Base-by-base conservation (phyloP, 2,797 vertebrate species). In the Siniperca undulata region DNA sequence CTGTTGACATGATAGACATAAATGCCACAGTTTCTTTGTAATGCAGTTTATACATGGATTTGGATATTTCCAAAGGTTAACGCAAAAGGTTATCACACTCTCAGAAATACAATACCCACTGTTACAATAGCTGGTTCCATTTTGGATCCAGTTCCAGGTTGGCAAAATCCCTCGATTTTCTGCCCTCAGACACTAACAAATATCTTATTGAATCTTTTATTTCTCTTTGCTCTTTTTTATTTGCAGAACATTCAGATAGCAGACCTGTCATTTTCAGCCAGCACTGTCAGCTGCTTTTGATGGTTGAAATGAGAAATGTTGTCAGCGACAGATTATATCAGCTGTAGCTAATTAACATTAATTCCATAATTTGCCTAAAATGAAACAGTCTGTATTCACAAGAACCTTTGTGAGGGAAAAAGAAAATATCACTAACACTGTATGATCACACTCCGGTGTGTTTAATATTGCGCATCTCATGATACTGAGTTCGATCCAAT, bases 51-150 rank as follows among this genome's bases (percentile, higher is more conserved):
- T 36, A 11, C 16, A 12, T 53, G 20, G 50, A 65, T 77, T 56
- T 71, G 52, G 67, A 69, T 52, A 46, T 78, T 74, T 88, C 52
- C 22, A 83, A 83, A 83, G 76, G 86, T 79, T 81, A 69, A 75
- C 55, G n/a, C 24, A 5, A 85, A 84, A 85, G 73, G 78, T 88
- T 83, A 75, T 72, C 78, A 19, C 81, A 62, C 55, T 27, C 66
- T 70, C 58, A 46, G 30, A 80, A 85, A 81, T 70, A 66, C 72
- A 77, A 44, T 42, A 64, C 4, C 0, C 17, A 46, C 78, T 82
- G 68, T 83, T 81, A 22, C 46, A 52, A 19, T 30, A 30, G 24
- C 50, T 48, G 44, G 19, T 42, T 77, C 40, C 69, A 74, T 34
- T 70, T 58, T 72, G 56, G 27, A 68, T 42, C 53, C 46, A 60